Base-by-base conservation (phyloP, 1,140 invertebrate species). In the Andrena cerasifolii region DNA sequence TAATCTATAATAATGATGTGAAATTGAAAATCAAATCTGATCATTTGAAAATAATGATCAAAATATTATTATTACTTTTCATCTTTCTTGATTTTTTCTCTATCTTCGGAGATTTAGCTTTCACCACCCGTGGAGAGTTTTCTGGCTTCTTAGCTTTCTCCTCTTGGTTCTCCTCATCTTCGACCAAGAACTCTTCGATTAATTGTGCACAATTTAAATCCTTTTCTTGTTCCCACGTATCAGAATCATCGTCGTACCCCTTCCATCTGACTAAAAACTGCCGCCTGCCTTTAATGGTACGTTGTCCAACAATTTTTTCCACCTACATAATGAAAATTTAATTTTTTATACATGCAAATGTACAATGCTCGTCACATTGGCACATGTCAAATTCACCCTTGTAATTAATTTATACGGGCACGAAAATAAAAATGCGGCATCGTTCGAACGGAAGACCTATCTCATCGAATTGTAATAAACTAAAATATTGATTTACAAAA, bases 201-300 rank as follows among this genome's bases (percentile, higher is more conserved):
- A 96, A 86, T 21, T 95, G 93, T 3, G 94, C 91, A 87, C 96
- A 97, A 62, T 94, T 95, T 0, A 98, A 87, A 66, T 96, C 96
- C 40, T 95, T 94, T 84, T 96, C 95, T 1, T 96, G 94, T 88
- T 97, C 96, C 96, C 97, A 97, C 0, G 96, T 96, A 87, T 97
- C 96, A 72, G 94, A 94, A 66, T 94, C 94, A 45, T 94, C 93
- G 49, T 93, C 93, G 88, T 97, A 98, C 0, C 96, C 96, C 85
- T 96, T 96, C 97, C 97, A 98, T 78, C 96, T 93, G 0, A 98
- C 96, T 24, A 96, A 92, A 88, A 96, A 98, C 86, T 96, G 94
- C 3, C 94, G 91, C 49, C 95, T 94, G 0, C 96, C 95, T 87
- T 95, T 95, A 18, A 95, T 93, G 14, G 91, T 94, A 84, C 96